phyloP scores from a whole-genome alignment of 1,140 invertebrate species.

The Hesperophylax magnus region DNA sequence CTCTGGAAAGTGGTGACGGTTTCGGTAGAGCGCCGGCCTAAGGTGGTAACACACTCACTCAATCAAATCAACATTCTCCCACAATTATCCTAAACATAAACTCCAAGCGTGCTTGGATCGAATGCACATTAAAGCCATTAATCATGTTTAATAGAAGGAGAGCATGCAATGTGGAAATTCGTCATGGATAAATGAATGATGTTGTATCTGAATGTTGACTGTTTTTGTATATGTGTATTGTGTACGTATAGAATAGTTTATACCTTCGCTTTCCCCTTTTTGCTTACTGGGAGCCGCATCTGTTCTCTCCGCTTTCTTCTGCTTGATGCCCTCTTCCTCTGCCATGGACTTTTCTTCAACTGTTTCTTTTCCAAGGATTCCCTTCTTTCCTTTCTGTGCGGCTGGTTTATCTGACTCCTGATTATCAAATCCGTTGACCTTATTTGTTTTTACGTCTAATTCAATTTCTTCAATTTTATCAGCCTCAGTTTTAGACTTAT shows the following conservation, averaged over 20 bases:
- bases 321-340: conserved; percentile 56
- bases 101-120: conserved; percentile 42
- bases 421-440: conserved; percentile 66
- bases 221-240: conserved; percentile 18
- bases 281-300: conserved; percentile 59
- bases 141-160: conserved; percentile 20
- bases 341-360: conserved; percentile 49
- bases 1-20: conserved; percentile 74
- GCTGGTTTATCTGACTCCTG: conserved; percentile 41
- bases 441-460: conserved; percentile 66
- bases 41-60: conserved; percentile 58
- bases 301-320: conserved; percentile 61
- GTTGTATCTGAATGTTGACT: conserved; percentile 30
- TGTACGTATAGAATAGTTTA: conserved; percentile 44
- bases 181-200: conserved; percentile 18
- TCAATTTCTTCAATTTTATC: conserved; percentile 63
- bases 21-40: conserved; percentile 71
- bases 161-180: conserved; percentile 24
- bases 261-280: conserved; percentile 66
- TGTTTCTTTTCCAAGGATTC: conserved; percentile 48
- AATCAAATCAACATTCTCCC: conserved; percentile 37
- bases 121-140: conserved; percentile 42
- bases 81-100: conserved; percentile 34
- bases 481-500: conserved; percentile 60
- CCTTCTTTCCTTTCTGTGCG: conserved; percentile 45